A percentile compares a stretch with the other conserved stretches of the same genome.
Conservation (phyloP, 2,888 invertebrate genomes). For the Aphidoletes aphidimyza region DNA sequence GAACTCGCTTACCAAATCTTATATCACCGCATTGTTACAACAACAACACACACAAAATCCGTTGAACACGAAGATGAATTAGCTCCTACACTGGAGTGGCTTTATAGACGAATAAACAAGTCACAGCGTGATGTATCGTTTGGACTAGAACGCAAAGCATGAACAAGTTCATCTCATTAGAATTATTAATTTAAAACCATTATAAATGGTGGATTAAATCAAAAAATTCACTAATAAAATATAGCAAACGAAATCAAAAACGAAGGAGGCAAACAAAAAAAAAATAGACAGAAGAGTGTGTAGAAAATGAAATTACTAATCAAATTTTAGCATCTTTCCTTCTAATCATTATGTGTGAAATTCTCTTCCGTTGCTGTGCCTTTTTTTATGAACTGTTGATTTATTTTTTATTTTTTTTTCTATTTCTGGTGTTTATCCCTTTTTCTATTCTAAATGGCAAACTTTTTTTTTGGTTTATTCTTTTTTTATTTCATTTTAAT, state of each 20-base stretch:
- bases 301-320: background rate
- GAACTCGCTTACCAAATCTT: background rate
- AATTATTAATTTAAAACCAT: background rate
- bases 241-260: too few species aligned
- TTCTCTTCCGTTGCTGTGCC: background rate
- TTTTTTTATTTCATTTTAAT: too few species aligned
- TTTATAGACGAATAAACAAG: background rate
- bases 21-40: background rate
- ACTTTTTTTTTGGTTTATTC: too few species aligned
- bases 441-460: too few species aligned
- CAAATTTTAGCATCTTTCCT: background rate
- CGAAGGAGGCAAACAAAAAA: background rate
- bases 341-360: too few species aligned
- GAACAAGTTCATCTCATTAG: background rate
- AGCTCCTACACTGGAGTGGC: background rate
- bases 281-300: background rate
- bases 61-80: background rate
- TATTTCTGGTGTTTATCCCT: too few species aligned
- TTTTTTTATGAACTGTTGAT: background rate
- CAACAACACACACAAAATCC: too few species aligned
- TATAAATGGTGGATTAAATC: background rate
- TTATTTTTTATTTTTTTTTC: background rate
- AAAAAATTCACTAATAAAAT: too few species aligned
- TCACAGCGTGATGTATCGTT: background rate
- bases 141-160: background rate